Percentiles rank a stretch among this genome's conserved stretches.
phyloP scores from a whole-genome alignment of 37 sponge, comb jelly and placozoan genomes.

The Cliona cf. orientalis region DNA sequence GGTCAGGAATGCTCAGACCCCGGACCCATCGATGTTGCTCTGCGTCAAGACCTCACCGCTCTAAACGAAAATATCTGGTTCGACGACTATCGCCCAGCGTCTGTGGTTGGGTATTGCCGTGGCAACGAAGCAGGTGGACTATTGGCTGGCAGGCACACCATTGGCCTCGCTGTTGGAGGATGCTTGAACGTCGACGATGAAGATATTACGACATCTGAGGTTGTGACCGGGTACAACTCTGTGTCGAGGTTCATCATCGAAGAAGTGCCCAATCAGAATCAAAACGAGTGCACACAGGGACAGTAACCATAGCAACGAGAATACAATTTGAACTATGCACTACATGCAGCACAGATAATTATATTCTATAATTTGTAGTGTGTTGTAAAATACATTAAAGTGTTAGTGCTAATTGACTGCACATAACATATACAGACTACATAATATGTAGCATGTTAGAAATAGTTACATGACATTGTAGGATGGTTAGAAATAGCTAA shows the following conservation, averaged over 20 bases:
- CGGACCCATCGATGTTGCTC: slow-evolving; percentile 59
- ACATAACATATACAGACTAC: no score
- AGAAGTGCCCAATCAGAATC: slow-evolving; percentile 39
- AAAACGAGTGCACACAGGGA: not conserved
- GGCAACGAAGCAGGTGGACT: not conserved
- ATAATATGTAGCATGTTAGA: no score
- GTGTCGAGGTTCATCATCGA: slow-evolving; percentile 68
- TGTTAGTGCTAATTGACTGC: no score
- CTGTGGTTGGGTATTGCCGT: slow-evolving; percentile 48
- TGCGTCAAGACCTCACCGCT: slow-evolving; percentile 30
- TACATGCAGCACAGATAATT: no score
- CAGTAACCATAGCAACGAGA: not conserved
- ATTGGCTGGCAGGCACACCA: not conserved
- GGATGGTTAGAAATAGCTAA: no score
- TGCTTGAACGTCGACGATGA: not conserved
- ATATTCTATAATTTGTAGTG: no score
- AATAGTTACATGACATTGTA: no score
- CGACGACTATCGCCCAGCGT: slow-evolving; percentile 35
- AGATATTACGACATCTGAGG: not conserved
- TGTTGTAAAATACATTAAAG: no score
- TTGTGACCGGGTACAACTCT: slow-evolving; percentile 67
- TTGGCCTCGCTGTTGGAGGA: slow-evolving; percentile 32
- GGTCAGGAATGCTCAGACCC: slow-evolving; percentile 55
- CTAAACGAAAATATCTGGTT: not conserved
- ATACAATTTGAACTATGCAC: no score